These are phyloP conservation scores for Rhinoderma darwinii DNA, from an alignment of 2,113 vertebrate species.

Conservation along the genomic window DNA sequence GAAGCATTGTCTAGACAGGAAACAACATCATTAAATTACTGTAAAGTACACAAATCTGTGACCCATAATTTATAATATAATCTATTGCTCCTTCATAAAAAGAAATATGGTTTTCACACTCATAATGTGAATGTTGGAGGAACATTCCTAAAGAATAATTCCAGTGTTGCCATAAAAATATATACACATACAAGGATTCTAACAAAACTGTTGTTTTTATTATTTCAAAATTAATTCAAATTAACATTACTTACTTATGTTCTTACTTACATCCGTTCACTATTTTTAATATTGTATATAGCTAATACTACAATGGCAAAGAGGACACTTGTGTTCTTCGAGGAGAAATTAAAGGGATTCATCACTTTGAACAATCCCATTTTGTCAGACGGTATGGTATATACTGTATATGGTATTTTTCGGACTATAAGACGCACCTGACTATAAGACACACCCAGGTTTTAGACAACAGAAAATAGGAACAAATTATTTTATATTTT, in stretches of 20 bases:
- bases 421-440: no score
- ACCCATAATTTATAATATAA: neutral
- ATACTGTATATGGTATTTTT: no score
- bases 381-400: no score
- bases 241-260: neutral
- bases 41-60: neutral
- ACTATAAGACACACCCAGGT: no score
- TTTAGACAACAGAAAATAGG: no score
- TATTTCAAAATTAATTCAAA: neutral
- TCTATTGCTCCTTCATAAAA: neutral
- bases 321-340: no score
- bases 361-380: no score
- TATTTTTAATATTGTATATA: no score
- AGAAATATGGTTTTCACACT: neutral
- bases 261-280: neutral
- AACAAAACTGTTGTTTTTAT: neutral
- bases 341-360: no score
- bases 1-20: conserved; percentile 1
- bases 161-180: neutral
- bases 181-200: neutral
- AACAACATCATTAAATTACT: neutral
- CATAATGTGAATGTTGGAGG: neutral
- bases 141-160: neutral
- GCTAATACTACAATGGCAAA: no score
- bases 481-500: no score